A percentile compares a stretch with the other conserved stretches of the same genome.
Evolutionary conservation across 1,140 invertebrate species (phyloP).

Genomic region (Drosophila ogumai): DNA sequence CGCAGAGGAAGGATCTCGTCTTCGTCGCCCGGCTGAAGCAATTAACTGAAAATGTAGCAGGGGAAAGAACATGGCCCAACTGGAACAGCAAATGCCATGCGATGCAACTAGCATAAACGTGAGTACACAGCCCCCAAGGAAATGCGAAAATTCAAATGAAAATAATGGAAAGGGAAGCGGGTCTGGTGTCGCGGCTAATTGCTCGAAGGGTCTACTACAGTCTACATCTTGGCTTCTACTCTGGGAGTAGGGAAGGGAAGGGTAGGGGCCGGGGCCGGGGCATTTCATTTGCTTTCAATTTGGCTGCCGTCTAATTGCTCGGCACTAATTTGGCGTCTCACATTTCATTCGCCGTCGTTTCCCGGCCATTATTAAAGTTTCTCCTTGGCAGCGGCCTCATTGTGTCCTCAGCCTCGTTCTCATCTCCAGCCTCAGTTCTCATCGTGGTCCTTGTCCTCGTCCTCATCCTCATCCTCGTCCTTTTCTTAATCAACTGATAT

Average conservation of each 20-base stretch:
- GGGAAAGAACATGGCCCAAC: conserved; percentile 78
- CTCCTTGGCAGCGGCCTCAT: conserved; percentile 47
- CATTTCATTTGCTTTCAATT: conserved; percentile 80
- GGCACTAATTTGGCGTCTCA: conserved; percentile 58
- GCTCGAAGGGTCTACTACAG: conserved; percentile 41
- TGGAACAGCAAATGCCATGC: conserved; percentile 80
- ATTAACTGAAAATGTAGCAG: conserved; percentile 81
- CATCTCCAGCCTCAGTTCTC: neutral
- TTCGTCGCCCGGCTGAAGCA: conserved; percentile 69
- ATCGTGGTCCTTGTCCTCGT: conserved; percentile 14
- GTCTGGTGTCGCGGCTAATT: conserved; percentile 66
- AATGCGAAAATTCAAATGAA: conserved; percentile 27
- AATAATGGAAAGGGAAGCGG: conserved; percentile 16
- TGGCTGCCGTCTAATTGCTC: conserved; percentile 57
- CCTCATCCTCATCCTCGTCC: conserved; percentile 7
- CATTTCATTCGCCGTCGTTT: conserved; percentile 34
- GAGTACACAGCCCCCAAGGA: conserved; percentile 50
- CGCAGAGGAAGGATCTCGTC: conserved; percentile 64
- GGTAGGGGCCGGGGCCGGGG: conserved; percentile 49
- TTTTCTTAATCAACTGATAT: conserved; percentile 65
- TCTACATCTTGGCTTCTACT: conserved; percentile 11
- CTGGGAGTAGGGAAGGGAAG: neutral
- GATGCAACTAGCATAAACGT: conserved; percentile 81
- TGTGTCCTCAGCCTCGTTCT: conserved; percentile 21
- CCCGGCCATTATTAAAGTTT: conserved; percentile 55